Conservation (phyloP, 2,113 vertebrate species). For the Nymphicus hollandicus region DNA sequence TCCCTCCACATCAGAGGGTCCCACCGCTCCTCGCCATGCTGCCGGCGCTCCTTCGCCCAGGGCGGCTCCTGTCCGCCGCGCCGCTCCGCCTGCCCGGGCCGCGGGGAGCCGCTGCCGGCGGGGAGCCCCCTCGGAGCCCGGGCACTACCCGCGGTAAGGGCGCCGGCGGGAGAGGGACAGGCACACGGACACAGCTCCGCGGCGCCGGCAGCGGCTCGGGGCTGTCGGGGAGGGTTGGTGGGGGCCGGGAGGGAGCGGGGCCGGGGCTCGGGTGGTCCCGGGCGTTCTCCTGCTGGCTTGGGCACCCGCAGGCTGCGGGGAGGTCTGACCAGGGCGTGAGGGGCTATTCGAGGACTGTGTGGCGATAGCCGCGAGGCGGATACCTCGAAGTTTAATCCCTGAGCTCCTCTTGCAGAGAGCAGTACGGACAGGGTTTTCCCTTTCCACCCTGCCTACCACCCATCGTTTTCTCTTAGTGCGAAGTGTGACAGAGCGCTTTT, state of each 20-base stretch:
- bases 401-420: not conserved
- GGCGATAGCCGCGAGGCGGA: not conserved
- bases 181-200: too few species aligned
- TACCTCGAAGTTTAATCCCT: not conserved
- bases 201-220: not conserved
- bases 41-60: not conserved
- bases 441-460: accelerated
- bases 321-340: accelerated
- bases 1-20: not conserved
- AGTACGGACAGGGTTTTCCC: not conserved
- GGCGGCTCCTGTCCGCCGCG: not conserved
- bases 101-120: not conserved
- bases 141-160: not conserved
- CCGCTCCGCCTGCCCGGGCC: not conserved
- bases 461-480: accelerated
- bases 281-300: not conserved
- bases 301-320: not conserved
- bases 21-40: not conserved
- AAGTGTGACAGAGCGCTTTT: not conserved
- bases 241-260: not conserved
- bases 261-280: not conserved
- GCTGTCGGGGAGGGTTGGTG: not conserved
- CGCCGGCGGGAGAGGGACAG: too few species aligned
- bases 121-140: not conserved
- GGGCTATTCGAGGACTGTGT: accelerated